Percentiles rank a stretch among this genome's conserved stretches.
These are phyloP conservation scores for Octopus sinensis DNA, from an alignment of 1,140 invertebrate species.

Conservation along the genomic window DNA sequence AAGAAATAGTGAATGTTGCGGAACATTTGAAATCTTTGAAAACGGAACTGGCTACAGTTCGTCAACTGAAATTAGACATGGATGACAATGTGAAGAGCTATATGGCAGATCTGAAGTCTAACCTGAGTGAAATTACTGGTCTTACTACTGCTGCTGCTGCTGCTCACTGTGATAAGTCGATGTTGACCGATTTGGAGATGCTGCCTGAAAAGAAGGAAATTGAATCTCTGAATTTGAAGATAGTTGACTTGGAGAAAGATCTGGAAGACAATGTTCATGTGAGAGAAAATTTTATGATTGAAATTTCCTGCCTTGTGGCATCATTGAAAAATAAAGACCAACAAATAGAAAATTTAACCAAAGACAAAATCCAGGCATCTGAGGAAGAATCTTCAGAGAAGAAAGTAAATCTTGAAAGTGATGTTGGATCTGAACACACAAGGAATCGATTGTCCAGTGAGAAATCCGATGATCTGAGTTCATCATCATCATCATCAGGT, in stretches of 20 bases:
- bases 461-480: no score
- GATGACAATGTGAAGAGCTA: background rate
- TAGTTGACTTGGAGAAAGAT: constrained; percentile 14
- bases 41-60: background rate
- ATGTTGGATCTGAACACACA: no score
- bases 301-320: background rate
- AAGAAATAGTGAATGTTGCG: constrained; percentile 17
- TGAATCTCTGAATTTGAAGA: constrained; percentile 18
- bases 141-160: background rate
- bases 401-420: no score
- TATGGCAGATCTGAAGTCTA: constrained; percentile 30
- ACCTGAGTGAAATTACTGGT: background rate
- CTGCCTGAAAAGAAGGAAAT: constrained; percentile 15
- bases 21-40: constrained; percentile 7
- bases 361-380: no score
- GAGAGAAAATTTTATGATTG: background rate
- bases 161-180: no score
- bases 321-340: background rate
- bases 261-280: background rate
- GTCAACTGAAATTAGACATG: background rate
- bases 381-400: no score
- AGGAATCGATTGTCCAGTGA: no score
- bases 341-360: background rate
- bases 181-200: background rate
- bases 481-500: no score